Base-by-base conservation (phyloP, 2,797 vertebrate genomes). In the Melanotaenia maccullochi region DNA sequence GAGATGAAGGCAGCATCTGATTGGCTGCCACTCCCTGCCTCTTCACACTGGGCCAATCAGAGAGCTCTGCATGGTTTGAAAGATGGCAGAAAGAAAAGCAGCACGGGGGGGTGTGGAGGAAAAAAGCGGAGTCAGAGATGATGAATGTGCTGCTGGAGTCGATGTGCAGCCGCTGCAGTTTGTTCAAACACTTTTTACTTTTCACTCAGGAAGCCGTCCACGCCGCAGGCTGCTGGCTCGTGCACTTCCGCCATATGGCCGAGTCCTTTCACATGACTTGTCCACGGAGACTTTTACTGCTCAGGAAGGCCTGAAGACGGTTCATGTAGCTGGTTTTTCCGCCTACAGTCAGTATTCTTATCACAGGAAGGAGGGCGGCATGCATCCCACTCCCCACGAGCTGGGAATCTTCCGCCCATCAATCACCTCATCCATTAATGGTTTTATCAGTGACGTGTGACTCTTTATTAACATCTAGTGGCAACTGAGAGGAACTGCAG, bases 21-120 rank as follows among this genome's bases (percentile, higher is more conserved):
- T 84, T 89, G 83, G 78, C 72, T 76, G 47, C 22, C 0, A 18
- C 28, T 42, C 3, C 69, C 68, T 85, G 68, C 80, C 78, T 65
- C 71, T 71, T 60, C 63, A 2, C 28, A 28, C 3, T 4, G 28
- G 22, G 61, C 91, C 90, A 88, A 91, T 92, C 85, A 75, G 80
- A 54, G 66, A 54, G 52, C 52, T 40, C 66, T 2, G 70, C 75
- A 36, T 57, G 20, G 68, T 93, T 93, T 91, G 82, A 93, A 92
- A 71, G 75, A 78, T 66, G 82, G 83, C 78, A 81, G 59, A 60
- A 67, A 55, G 54, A 51, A 33, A 8, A 0, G 61, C 22, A 5
- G 42, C 2, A 14, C 12, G 14, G 20, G 49, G 47, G 32, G 28
- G 54, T 35, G 3, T 3, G 30, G 42, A n/a, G 9, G 14, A 40